phyloP scores from a whole-genome alignment of 2,113 vertebrate genomes.

The Eurystomus gularis region DNA sequence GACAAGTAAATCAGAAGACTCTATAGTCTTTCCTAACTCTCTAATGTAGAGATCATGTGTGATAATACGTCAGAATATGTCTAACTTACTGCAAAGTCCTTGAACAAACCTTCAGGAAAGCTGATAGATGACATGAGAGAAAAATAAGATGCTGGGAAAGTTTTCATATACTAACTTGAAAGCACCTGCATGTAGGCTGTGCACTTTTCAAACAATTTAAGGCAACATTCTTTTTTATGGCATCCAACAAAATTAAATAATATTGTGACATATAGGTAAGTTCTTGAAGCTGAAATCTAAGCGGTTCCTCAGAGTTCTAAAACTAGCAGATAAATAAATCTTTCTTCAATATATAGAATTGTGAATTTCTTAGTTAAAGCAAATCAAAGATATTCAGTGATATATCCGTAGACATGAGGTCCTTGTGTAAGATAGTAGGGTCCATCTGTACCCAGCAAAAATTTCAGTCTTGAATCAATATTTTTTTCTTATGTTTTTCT shows the following conservation, averaged over 20 bases:
- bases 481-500: not conserved
- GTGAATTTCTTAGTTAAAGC: not conserved
- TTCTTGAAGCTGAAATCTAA: not conserved
- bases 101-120: not conserved
- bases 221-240: fast-evolving
- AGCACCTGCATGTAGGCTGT: not conserved
- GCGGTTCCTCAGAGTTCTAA: not conserved
- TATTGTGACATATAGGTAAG: not conserved
- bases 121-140: not conserved
- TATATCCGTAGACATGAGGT: not conserved
- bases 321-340: not conserved
- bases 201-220: not conserved
- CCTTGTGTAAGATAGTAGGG: not conserved
- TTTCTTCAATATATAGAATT: not conserved
- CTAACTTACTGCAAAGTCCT: not conserved
- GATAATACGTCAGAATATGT: not conserved
- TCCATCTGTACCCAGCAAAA: not conserved
- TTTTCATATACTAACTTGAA: not conserved
- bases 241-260: not conserved
- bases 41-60: not conserved
- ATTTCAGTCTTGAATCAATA: not conserved
- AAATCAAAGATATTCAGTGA: not conserved
- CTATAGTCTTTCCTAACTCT: not conserved
- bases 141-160: not conserved
- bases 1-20: not conserved